Evolutionary conservation across 2,797 vertebrate species (phyloP), one percentile per base, ranked within the genome.

Genomic region (Lophura swinhoii): DNA sequence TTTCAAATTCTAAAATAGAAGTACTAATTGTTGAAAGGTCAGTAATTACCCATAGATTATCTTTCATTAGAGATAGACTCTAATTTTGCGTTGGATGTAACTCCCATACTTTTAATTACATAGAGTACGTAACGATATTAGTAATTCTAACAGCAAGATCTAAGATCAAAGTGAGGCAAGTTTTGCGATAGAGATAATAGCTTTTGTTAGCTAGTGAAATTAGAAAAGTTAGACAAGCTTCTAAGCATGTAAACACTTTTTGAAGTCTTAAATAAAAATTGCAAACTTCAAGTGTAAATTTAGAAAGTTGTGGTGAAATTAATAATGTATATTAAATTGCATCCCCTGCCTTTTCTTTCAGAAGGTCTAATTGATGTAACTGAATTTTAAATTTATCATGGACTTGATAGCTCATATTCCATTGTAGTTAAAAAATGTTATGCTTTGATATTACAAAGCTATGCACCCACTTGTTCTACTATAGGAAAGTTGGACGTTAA

Each of bases 221-320:
- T 58, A 51, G n/a, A 87, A 56, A 74, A 31, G 16, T 56, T 60
- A 48, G n/a, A 88, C 51, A 78, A 31, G 20, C 31, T 88, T 68
- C 55, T 75, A 68, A 81, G 53, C 26, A 18, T 35, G 2, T 70
- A 39, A 81, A 70, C 85, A 41, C 9, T 37, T 41, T 33, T 59
- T 71, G 14, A 78, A 78, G 59, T 60, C 58, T 84, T 33, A 75
- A 73, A 80, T 85, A 56, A 68, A 81, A 89, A 41, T 35, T 78
- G 33, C 14, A 41, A 17, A 31, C 4, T 43, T 88, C 35, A 84
- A 74, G 53, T 60, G 31, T 48, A 60, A 78, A 62, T 86, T 37
- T 62, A 53, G 44, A 63, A 41, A 39, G 31, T 39, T 20, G 20
- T 31, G 68, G 8, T 49, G 48, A 74, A 26, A 46, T 74, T 69